Conservation (phyloP, 64 coral and sea anemone genomes). For the Cladopsammia gracilis region DNA sequence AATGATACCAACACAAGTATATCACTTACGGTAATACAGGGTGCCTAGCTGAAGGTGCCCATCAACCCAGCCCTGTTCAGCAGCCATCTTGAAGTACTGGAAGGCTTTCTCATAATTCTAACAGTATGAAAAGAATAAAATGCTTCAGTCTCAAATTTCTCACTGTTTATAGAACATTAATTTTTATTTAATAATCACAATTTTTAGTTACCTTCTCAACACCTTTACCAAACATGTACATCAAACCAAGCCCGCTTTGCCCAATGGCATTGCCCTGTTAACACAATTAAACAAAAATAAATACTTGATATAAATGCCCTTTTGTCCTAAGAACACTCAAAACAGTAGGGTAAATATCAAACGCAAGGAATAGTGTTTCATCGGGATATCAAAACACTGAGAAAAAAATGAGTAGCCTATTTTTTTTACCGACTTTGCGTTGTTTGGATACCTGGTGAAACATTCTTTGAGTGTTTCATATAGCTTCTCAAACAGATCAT, state of each 20-base stretch:
- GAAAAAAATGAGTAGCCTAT: no score
- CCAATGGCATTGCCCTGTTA: constrained; percentile 96
- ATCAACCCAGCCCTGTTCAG: constrained; percentile 99
- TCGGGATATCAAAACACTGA: no score
- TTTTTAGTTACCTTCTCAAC: constrained; percentile 78
- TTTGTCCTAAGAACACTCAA: no score
- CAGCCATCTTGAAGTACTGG: constrained; percentile 97
- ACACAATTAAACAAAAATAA: neutral
- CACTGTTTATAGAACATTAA: no score
- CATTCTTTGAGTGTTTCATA: no score
- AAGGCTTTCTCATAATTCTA: constrained; percentile 98
- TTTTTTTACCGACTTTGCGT: no score
- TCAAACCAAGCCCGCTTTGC: constrained; percentile 94
- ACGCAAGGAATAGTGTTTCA: no score
- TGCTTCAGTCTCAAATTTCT: neutral
- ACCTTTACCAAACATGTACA: constrained; percentile 99
- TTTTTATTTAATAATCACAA: neutral
- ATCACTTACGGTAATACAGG: constrained; percentile 96
- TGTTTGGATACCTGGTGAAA: no score
- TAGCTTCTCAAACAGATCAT: no score
- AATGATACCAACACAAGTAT: neutral
- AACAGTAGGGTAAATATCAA: no score
- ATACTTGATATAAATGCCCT: neutral
- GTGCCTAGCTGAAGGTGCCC: constrained; percentile 98
- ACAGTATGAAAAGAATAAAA: neutral